These are phyloP conservation scores for Trimorus sp. DNA, from an alignment of 2,888 invertebrate species.

Conservation along the genomic window DNA sequence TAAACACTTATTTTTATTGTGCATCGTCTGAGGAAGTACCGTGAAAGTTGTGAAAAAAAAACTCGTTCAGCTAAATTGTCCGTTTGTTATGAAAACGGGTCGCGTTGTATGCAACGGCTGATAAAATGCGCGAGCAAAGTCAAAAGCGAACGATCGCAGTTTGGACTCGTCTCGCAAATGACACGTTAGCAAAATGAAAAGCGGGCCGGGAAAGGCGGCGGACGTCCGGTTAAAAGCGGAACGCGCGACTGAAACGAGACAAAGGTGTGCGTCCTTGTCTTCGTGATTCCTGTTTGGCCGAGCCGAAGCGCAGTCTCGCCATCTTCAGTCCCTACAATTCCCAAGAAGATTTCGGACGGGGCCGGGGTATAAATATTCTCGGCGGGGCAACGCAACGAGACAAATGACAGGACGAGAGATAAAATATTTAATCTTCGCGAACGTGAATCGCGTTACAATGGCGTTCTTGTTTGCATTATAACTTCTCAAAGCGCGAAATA, in stretches of 20 bases:
- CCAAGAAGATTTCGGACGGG: conserved; percentile 75
- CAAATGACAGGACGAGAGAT: conserved; percentile 66
- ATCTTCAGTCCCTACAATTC: conserved; percentile 69
- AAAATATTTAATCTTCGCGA: conserved; percentile 64
- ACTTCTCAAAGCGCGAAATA: no score
- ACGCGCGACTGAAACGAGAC: conserved; percentile 52
- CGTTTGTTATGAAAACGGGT: no score
- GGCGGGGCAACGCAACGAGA: conserved; percentile 68
- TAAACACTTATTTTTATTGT: no score
- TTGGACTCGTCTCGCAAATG: conserved; percentile 36
- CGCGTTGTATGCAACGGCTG: background rate
- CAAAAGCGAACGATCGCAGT: no score
- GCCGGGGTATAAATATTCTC: conserved; percentile 78
- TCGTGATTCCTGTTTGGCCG: conserved; percentile 64
- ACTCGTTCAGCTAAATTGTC: no score
- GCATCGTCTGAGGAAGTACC: no score
- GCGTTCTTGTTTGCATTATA: conserved; percentile 36
- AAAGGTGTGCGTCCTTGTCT: conserved; percentile 59
- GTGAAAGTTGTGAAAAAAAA: no score
- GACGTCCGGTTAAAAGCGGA: conserved; percentile 52
- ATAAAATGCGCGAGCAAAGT: conserved; percentile 12
- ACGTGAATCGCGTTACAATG: conserved; percentile 65
- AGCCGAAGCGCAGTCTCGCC: conserved; percentile 54
- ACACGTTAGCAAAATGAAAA: conserved; percentile 63
- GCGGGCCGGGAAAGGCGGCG: conserved; percentile 30